Conservation (phyloP, 23 tunicate genomes). For the Clavelina lepadiformis region DNA sequence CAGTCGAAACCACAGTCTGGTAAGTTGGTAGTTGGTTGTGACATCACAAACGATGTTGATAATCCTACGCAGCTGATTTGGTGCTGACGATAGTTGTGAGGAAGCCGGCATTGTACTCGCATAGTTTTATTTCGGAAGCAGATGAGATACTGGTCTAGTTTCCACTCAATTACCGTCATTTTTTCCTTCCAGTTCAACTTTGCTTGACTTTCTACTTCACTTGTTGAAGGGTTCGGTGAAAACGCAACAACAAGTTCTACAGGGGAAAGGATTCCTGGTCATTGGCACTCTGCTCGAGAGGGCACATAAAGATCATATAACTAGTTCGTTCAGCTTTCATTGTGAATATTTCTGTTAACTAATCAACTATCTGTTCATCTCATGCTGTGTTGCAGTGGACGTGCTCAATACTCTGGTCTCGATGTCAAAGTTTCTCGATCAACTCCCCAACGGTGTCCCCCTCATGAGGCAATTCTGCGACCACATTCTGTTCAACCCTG, state of each 20-base stretch:
- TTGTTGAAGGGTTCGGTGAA: slow-evolving; percentile 82
- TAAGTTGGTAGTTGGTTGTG: slow-evolving; percentile 12
- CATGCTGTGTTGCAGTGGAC: slow-evolving; percentile 35
- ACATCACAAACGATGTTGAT: too few species aligned
- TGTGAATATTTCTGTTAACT: too few species aligned
- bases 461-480: slow-evolving; percentile 94
- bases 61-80: too few species aligned
- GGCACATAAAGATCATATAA: slow-evolving; percentile 71
- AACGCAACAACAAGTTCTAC: slow-evolving; percentile 88
- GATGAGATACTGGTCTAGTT: too few species aligned
- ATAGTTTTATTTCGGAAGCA: too few species aligned
- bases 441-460: slow-evolving; percentile 56
- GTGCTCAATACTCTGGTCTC: slow-evolving; percentile 57
- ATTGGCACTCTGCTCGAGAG: slow-evolving; percentile 77
- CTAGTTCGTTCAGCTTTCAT: slow-evolving; percentile 27
- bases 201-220: slow-evolving; percentile 71
- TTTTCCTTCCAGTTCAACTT: slow-evolving; percentile 71
- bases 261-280: slow-evolving; percentile 90
- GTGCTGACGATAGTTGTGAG: too few species aligned
- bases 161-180: too few species aligned
- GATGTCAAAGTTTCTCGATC: slow-evolving; percentile 76
- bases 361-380: neutral
- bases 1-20: slow-evolving; percentile 80
- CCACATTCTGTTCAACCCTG: slow-evolving; percentile 90
- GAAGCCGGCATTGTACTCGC: too few species aligned